phyloP scores from a whole-genome alignment of 1,140 invertebrate genomes.

The Branchinecta lindahli region DNA sequence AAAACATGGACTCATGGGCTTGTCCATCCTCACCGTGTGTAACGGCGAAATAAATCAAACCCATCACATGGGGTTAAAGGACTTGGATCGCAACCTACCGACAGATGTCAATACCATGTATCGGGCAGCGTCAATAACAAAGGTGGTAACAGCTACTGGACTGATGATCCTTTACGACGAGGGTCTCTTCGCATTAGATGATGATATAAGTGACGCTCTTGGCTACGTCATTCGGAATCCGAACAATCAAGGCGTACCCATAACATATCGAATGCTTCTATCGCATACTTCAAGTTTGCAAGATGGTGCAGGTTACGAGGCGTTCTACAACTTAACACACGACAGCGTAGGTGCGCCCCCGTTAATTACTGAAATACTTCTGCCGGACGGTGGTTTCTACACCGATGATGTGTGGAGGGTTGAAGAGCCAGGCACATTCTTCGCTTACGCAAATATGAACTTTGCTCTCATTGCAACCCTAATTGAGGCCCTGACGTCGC shows the following conservation, averaged over 20 bases:
- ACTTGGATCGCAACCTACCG: neutral
- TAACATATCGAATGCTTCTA: neutral
- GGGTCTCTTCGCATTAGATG: neutral
- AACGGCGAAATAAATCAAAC: neutral
- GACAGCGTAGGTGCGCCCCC: neutral
- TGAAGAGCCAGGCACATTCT: neutral
- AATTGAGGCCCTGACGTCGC: neutral
- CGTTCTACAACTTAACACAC: neutral
- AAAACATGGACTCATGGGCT: neutral
- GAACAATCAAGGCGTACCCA: neutral
- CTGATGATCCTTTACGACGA: slow-evolving; percentile 3
- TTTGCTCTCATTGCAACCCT: neutral
- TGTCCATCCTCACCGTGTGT: neutral
- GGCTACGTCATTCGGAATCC: neutral
- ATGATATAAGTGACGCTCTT: neutral
- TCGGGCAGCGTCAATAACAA: neutral
- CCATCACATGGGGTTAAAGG: neutral
- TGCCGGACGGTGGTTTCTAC: neutral
- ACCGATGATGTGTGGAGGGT: neutral
- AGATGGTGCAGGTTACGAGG: neutral
- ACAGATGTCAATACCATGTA: neutral
- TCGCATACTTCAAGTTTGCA: neutral
- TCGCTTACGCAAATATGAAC: neutral
- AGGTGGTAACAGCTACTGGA: neutral
- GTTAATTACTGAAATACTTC: neutral